Evolutionary conservation across 2,797 vertebrate species (phyloP).

Genomic region (Crocodylus rhombifer): DNA sequence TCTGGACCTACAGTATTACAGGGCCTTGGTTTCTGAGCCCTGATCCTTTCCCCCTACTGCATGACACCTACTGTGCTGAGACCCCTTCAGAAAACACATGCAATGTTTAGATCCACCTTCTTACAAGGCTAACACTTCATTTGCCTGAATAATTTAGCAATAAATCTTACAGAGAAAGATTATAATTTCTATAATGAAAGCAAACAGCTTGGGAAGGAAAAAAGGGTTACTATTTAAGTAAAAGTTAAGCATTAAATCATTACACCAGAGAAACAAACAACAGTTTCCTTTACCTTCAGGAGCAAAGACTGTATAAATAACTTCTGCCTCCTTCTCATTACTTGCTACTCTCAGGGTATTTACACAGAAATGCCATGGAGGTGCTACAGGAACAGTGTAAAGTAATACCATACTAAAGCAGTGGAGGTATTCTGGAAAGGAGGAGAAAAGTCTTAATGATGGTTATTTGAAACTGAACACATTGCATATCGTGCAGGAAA

Average conservation of each 20-base stretch:
- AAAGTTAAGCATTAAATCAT: conserved; percentile 20
- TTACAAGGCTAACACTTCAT: conserved; percentile 47
- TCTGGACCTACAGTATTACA: not conserved
- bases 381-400: not conserved
- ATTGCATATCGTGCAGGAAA: not conserved
- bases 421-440: not conserved
- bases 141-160: conserved; percentile 48
- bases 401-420: not conserved
- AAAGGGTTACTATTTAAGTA: not conserved
- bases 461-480: not conserved
- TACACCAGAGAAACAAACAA: not conserved
- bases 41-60: no score
- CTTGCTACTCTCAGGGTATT: not conserved
- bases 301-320: not conserved
- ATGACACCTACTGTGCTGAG: not conserved
- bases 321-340: not conserved
- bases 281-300: not conserved
- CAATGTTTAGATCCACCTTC: conserved; percentile 51
- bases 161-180: conserved; percentile 32
- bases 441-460: not conserved
- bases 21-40: not conserved
- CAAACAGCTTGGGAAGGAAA: conserved; percentile 14
- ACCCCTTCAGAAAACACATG: not conserved
- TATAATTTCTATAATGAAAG: conserved; percentile 17
- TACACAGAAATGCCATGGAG: not conserved